phyloP scores from a whole-genome alignment of 2,113 vertebrate species.

The Vicugna pacos region DNA sequence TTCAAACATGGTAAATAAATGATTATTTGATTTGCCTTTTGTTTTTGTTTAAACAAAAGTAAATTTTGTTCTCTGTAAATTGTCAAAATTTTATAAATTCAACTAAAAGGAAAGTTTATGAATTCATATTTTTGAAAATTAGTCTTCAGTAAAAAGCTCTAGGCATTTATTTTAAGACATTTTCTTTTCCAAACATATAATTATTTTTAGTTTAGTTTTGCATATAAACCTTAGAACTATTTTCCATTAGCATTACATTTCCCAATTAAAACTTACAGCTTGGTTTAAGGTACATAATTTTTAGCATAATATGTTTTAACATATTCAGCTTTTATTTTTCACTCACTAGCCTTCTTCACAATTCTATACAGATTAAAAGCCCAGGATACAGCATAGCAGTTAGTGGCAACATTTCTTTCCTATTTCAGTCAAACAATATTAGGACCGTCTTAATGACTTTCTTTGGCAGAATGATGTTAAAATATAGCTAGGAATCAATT shows the following conservation, averaged over 20 bases:
- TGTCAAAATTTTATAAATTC: neutral
- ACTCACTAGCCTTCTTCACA: neutral
- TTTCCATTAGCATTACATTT: neutral
- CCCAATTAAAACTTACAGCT: neutral
- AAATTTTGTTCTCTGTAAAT: neutral
- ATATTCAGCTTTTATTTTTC: neutral
- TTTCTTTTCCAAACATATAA: neutral
- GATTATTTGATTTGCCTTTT: neutral
- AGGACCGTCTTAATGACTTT: constrained; percentile 62
- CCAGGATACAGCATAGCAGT: neutral
- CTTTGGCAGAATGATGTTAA: constrained; percentile 67
- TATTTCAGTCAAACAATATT: constrained; percentile 51
- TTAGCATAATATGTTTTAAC: neutral
- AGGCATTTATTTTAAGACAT: neutral
- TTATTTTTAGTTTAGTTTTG: neutral
- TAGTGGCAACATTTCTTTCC: neutral
- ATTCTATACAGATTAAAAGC: neutral
- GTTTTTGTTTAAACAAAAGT: neutral
- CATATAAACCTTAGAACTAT: neutral
- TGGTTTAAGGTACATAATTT: neutral
- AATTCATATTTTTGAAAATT: neutral
- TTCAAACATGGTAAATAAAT: neutral
- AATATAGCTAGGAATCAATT: constrained; percentile 67
- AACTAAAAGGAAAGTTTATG: neutral
- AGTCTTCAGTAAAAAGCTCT: neutral